Evolutionary conservation across 1,140 invertebrate species (phyloP).

Genomic region (Lepidurus arcticus): DNA sequence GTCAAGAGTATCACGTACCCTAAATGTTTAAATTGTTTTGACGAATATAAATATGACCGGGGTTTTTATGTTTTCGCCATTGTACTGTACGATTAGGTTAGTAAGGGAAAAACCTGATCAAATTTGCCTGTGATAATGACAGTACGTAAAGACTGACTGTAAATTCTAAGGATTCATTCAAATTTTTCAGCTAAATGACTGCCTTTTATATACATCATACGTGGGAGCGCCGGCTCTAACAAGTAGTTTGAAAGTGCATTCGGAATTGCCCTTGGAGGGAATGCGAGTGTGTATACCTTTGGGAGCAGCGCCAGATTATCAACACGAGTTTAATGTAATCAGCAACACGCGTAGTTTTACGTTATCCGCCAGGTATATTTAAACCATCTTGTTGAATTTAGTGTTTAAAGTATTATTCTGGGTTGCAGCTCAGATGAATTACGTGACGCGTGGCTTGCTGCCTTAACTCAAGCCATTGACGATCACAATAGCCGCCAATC

Average conservation of each 20-base stretch:
- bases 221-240: slow-evolving; percentile 44
- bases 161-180: slow-evolving; percentile 35
- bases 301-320: slow-evolving; percentile 46
- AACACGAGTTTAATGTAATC: slow-evolving; percentile 58
- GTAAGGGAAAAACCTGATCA: too few species aligned
- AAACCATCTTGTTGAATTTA: slow-evolving; percentile 37
- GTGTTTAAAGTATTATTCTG: slow-evolving; percentile 29
- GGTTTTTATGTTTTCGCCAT: too few species aligned
- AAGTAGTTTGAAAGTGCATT: slow-evolving; percentile 51
- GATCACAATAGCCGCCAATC: slow-evolving; percentile 51
- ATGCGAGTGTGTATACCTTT: slow-evolving; percentile 55
- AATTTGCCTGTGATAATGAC: not conserved
- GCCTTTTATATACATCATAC: slow-evolving; percentile 59
- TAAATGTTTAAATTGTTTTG: too few species aligned
- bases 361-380: slow-evolving; percentile 56
- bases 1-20: too few species aligned
- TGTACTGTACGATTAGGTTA: too few species aligned
- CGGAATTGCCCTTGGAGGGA: slow-evolving; percentile 56
- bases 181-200: slow-evolving; percentile 61
- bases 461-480: slow-evolving; percentile 57
- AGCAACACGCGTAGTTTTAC: slow-evolving; percentile 61
- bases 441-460: slow-evolving; percentile 60
- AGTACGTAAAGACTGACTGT: not conserved
- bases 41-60: too few species aligned
- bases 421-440: slow-evolving; percentile 49